Evolutionary conservation across 1,140 invertebrate species (phyloP).

Genomic region (Trichoplusia ni): DNA sequence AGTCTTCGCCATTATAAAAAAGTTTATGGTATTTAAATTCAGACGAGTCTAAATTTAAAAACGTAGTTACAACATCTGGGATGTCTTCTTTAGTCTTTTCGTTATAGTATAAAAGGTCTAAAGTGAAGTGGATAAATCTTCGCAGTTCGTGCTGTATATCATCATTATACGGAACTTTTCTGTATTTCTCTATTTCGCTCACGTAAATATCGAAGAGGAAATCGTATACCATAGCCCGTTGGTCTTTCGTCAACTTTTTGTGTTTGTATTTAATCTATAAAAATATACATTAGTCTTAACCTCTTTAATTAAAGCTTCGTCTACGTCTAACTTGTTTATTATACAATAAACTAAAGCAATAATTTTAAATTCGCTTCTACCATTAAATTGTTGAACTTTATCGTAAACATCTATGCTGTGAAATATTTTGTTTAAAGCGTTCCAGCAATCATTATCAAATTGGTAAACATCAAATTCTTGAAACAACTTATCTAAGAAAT

Average conservation of each 20-base stretch:
- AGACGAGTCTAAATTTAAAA: conserved; percentile 43
- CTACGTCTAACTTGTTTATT: conserved; percentile 45
- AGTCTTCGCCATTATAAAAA: background rate
- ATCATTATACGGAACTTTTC: conserved; percentile 35
- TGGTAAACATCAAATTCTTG: conserved; percentile 51
- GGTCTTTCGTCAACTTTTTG: conserved; percentile 42
- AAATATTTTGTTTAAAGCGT: conserved; percentile 54
- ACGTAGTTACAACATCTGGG: conserved; percentile 49
- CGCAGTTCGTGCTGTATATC: conserved; percentile 32
- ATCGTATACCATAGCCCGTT: conserved; percentile 43
- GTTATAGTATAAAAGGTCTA: conserved; percentile 22
- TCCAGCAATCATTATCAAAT: conserved; percentile 55
- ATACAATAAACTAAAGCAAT: conserved; percentile 52
- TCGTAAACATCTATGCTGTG: conserved; percentile 55
- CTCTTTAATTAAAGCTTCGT: conserved; percentile 38
- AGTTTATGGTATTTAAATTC: conserved; percentile 32
- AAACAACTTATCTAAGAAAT: conserved; percentile 50
- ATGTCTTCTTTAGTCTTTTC: conserved; percentile 42
- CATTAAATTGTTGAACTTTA: conserved; percentile 29
- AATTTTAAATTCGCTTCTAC: conserved; percentile 36
- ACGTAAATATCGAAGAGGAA: conserved; percentile 45
- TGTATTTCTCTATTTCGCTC: conserved; percentile 41
- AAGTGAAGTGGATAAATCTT: conserved; percentile 21
- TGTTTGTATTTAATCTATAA: conserved; percentile 33
- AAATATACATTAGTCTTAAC: conserved; percentile 30